phyloP scores from a whole-genome alignment of 2,113 vertebrate species.

The Hucho hucho region DNA sequence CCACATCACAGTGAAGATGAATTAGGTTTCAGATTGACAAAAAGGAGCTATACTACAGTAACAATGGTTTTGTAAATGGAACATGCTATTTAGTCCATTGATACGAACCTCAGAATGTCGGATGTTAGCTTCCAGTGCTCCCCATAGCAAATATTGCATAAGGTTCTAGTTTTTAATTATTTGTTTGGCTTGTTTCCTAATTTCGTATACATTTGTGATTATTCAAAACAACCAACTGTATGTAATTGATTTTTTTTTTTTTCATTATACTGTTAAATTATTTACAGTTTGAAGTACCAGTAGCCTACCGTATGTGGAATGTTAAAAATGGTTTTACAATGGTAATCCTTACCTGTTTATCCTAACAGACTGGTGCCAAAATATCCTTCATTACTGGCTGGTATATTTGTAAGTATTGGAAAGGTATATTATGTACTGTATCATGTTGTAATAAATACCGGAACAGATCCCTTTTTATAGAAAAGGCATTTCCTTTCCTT shows the following conservation, averaged over 20 bases:
- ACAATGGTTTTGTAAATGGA: not conserved
- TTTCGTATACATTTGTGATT: constrained; percentile 6
- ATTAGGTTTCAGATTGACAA: not conserved
- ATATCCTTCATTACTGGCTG: constrained; percentile 15
- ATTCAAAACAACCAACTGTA: constrained; percentile 23
- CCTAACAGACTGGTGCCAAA: constrained; percentile 8
- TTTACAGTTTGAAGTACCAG: constrained; percentile 48
- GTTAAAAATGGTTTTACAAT: constrained; percentile 21
- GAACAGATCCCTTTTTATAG: constrained; percentile 69
- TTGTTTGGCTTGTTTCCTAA: not conserved
- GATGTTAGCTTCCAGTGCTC: constrained; percentile 10
- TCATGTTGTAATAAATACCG: constrained; percentile 68
- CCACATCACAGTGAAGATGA: not conserved
- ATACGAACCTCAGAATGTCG: not conserved
- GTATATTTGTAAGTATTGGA: constrained; percentile 62
- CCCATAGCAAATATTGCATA: constrained; percentile 1
- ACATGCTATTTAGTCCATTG: constrained; percentile 21
- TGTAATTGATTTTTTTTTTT: constrained; percentile 15
- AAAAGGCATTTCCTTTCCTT: constrained; percentile 30
- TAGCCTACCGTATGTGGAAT: constrained; percentile 14
- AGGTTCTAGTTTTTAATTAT: not conserved
- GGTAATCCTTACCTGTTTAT: constrained; percentile 28
- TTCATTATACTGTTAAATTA: constrained; percentile 69
- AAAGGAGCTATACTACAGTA: not conserved
- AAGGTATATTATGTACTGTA: constrained; percentile 64